Evolutionary conservation across 2,888 invertebrate species (phyloP).

Genomic region (Scaptomyza polygonia): DNA sequence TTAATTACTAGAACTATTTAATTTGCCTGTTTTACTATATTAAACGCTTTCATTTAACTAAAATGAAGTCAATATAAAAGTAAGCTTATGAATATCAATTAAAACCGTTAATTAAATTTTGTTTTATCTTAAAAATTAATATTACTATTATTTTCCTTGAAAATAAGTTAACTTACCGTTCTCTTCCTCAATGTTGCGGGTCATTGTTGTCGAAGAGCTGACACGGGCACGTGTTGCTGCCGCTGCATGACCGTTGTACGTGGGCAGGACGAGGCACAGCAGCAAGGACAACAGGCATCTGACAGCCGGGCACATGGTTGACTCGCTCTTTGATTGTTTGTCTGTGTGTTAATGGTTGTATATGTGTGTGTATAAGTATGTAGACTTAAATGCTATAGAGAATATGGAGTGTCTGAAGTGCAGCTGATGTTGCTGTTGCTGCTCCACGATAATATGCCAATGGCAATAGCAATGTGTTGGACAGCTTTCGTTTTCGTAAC

Average conservation of each 20-base stretch:
- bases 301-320: constrained; percentile 62
- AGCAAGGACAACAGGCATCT: constrained; percentile 55
- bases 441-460: constrained; percentile 33
- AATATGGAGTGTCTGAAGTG: constrained; percentile 24
- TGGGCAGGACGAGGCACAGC: constrained; percentile 65
- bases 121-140: too few relatives aligned
- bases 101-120: too few relatives aligned
- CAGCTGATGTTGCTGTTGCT: constrained; percentile 19
- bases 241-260: constrained; percentile 64
- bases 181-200: constrained; percentile 84
- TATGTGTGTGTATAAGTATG: constrained; percentile 1
- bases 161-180: constrained; percentile 81
- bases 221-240: constrained; percentile 78
- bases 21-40: too few relatives aligned
- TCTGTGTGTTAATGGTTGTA: constrained; percentile 13
- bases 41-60: background rate
- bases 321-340: constrained; percentile 38
- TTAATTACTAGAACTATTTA: background rate
- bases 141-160: background rate
- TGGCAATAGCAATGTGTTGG: constrained; percentile 19
- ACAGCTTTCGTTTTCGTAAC: constrained; percentile 25
- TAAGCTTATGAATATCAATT: too few relatives aligned
- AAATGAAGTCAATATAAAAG: too few relatives aligned
- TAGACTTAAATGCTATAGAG: constrained; percentile 18
- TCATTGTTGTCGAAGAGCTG: constrained; percentile 81